These are phyloP conservation scores for Phytoseiulus persimilis DNA, from an alignment of 2,888 invertebrate genomes.

Conservation along the genomic window DNA sequence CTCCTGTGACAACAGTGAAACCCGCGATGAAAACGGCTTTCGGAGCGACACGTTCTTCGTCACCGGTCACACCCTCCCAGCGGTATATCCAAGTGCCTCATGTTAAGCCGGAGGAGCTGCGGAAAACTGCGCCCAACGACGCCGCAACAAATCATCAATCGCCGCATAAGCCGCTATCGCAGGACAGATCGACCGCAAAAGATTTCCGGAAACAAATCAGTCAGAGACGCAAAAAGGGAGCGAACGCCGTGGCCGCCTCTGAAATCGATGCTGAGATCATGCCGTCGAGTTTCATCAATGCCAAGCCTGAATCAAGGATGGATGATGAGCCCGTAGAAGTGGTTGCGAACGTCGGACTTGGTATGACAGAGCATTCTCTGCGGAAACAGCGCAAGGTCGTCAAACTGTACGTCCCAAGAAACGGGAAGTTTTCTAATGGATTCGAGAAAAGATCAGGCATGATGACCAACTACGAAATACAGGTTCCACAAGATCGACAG, in stretches of 20 bases:
- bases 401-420: conserved; percentile 26
- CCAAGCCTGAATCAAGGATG: neutral
- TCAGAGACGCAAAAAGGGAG: neutral
- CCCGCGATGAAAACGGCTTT: neutral
- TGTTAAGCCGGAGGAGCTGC: neutral
- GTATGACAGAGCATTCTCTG: neutral
- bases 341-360: neutral
- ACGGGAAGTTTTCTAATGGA: conserved; percentile 28
- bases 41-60: neutral
- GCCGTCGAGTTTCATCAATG: conserved; percentile 11
- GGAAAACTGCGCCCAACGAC: neutral
- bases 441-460: conserved; percentile 24
- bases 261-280: conserved; percentile 17
- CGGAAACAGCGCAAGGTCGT: neutral
- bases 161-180: neutral
- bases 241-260: conserved; percentile 1
- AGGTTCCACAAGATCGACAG: neutral
- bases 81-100: neutral
- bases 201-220: neutral
- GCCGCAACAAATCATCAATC: neutral
- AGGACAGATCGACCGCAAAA: neutral
- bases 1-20: neutral
- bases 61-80: neutral
- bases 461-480: conserved; percentile 7
- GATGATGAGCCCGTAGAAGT: conserved; percentile 15